Conservation (phyloP, 2,888 invertebrate genomes). For the Lucinisca nassula region DNA sequence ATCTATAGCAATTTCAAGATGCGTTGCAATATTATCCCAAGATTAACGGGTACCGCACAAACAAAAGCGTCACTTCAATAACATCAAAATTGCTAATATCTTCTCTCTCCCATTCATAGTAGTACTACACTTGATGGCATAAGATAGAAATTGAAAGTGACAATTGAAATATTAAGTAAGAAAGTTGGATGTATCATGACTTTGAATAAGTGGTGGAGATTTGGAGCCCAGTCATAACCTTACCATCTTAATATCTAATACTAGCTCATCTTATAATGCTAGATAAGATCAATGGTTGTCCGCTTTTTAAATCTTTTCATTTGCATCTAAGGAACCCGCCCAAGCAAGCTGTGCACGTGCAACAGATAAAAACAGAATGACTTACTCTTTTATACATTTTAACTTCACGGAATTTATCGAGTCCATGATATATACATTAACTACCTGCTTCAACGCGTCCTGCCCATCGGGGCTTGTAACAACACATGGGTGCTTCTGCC, state of each 20-base stretch:
- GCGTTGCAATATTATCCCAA: slow-evolving; percentile 36
- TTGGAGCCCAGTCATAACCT: background rate
- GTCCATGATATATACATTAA: too few relatives aligned
- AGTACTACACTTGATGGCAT: background rate
- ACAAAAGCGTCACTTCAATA: slow-evolving; percentile 49
- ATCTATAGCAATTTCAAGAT: slow-evolving; percentile 14
- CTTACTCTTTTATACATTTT: too few relatives aligned
- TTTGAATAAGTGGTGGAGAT: background rate
- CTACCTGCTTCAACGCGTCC: too few relatives aligned
- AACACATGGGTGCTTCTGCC: too few relatives aligned
- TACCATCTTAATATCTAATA: background rate
- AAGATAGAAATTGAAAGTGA: background rate
- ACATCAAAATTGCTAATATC: slow-evolving; percentile 26
- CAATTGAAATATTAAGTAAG: background rate
- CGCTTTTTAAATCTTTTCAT: background rate
- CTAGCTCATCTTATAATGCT: background rate
- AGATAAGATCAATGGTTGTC: background rate
- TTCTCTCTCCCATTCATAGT: background rate
- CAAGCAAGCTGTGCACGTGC: background rate
- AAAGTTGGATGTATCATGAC: background rate
- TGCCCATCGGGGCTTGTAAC: too few relatives aligned
- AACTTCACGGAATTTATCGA: too few relatives aligned
- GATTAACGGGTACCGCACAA: slow-evolving; percentile 47
- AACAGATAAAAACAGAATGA: too few relatives aligned
- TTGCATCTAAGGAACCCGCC: background rate